Evolutionary conservation across 2,888 invertebrate species (phyloP).

Genomic region (Amphipoea oculea): DNA sequence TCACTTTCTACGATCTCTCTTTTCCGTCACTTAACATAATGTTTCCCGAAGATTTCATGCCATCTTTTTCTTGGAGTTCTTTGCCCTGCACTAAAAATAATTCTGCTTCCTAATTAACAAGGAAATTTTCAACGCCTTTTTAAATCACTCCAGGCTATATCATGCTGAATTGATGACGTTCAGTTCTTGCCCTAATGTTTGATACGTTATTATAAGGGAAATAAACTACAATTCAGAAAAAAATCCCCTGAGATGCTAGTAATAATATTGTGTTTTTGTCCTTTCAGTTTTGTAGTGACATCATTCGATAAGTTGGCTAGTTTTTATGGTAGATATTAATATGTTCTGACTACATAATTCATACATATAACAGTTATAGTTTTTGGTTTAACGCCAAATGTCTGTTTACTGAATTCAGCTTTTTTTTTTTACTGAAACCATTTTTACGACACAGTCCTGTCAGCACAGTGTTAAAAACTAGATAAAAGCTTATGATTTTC

Average conservation of each 20-base stretch:
- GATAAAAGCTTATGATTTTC: neutral
- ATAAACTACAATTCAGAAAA: neutral
- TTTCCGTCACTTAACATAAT: neutral
- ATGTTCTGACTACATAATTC: neutral
- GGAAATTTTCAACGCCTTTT: neutral
- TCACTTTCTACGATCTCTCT: too few species aligned
- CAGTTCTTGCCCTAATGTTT: slow-evolving; percentile 28
- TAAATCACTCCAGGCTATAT: neutral
- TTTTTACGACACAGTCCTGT: neutral
- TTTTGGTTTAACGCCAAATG: neutral
- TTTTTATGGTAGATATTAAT: neutral
- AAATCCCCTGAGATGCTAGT: slow-evolving; percentile 6
- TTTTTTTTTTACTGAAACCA: neutral
- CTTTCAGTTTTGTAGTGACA: neutral
- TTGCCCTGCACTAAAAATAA: neutral
- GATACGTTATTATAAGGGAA: neutral
- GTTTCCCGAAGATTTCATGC: neutral
- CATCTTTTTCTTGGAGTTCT: neutral
- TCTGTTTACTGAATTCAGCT: neutral
- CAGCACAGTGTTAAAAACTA: neutral
- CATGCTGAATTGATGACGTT: slow-evolving; percentile 6
- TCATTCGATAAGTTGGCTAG: neutral
- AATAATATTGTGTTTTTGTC: neutral
- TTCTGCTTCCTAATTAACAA: neutral
- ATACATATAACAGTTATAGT: neutral